phyloP scores from a whole-genome alignment of 1,140 invertebrate genomes.

The Caerostris extrusa region DNA sequence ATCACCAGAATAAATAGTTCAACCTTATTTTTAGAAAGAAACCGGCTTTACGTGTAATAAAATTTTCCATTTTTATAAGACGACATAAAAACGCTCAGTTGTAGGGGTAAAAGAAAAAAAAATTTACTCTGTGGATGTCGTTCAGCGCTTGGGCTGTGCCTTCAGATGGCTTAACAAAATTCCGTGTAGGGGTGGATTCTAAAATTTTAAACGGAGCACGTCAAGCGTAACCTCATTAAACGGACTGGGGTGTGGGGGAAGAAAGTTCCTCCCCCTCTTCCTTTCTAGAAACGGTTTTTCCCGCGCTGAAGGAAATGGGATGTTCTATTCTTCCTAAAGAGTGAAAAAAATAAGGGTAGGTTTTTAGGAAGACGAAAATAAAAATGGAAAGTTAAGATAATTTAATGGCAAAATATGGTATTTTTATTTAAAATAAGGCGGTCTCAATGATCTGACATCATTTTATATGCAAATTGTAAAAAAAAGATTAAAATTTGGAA shows the following conservation, averaged over 20 bases:
- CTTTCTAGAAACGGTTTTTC: not conserved
- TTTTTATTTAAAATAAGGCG: not conserved
- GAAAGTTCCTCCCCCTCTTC: not conserved
- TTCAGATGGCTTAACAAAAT: conserved; percentile 11
- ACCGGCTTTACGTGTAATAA: not conserved
- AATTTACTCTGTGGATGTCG: not conserved
- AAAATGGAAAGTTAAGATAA: not conserved
- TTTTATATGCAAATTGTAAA: too few species aligned
- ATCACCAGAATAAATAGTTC: not conserved
- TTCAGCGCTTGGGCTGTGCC: not conserved
- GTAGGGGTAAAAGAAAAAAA: not conserved
- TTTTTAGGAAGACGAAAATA: not conserved
- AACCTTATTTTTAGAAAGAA: not conserved
- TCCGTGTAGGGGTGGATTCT: not conserved
- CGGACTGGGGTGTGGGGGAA: not conserved
- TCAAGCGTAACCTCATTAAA: conserved; percentile 12
- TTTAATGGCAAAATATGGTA: not conserved
- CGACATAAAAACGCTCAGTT: not conserved
- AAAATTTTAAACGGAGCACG: conserved; percentile 11
- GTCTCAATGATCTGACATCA: not conserved
- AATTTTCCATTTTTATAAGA: not conserved
- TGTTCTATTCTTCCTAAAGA: not conserved
- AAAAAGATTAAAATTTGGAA: too few species aligned
- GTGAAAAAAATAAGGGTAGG: not conserved
- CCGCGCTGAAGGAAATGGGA: not conserved